Evolutionary conservation across 1,140 invertebrate species (phyloP).

Genomic region (Bombus soroeensis): DNA sequence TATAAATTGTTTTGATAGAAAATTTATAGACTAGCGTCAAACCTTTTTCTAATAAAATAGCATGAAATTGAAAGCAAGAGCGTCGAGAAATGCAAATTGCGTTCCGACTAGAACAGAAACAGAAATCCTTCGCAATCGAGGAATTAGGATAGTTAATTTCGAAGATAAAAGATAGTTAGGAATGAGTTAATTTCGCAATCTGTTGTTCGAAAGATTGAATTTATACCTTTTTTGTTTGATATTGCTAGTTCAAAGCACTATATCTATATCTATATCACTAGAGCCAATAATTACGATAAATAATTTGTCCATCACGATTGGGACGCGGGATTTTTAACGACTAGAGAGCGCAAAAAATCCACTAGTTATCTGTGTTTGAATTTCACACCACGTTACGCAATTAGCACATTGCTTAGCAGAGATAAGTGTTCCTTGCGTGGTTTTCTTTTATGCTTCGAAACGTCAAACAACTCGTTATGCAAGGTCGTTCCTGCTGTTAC

Average conservation of each 20-base stretch:
- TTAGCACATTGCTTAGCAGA: neutral
- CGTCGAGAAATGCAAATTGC: neutral
- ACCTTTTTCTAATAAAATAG: neutral
- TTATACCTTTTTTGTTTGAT: neutral
- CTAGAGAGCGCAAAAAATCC: too few relatives aligned
- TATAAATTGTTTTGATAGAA: neutral
- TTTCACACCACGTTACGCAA: slow-evolving; percentile 5
- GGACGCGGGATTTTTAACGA: neutral
- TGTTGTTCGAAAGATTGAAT: neutral
- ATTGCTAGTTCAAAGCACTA: neutral
- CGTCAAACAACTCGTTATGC: slow-evolving; percentile 7
- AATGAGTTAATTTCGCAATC: neutral
- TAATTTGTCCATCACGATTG: neutral
- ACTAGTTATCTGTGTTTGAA: neutral
- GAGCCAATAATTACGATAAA: neutral
- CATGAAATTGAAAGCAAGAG: neutral
- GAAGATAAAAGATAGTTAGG: too few relatives aligned
- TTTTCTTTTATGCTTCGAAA: slow-evolving; percentile 6
- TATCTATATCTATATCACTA: too few relatives aligned
- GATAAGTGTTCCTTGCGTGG: neutral
- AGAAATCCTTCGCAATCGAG: neutral
- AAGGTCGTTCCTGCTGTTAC: neutral
- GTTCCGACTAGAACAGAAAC: neutral
- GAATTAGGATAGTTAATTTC: neutral
- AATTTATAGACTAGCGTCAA: too few relatives aligned